These are phyloP conservation scores for Plagodis dolabraria DNA, from an alignment of 2,888 invertebrate species.

Conservation along the genomic window DNA sequence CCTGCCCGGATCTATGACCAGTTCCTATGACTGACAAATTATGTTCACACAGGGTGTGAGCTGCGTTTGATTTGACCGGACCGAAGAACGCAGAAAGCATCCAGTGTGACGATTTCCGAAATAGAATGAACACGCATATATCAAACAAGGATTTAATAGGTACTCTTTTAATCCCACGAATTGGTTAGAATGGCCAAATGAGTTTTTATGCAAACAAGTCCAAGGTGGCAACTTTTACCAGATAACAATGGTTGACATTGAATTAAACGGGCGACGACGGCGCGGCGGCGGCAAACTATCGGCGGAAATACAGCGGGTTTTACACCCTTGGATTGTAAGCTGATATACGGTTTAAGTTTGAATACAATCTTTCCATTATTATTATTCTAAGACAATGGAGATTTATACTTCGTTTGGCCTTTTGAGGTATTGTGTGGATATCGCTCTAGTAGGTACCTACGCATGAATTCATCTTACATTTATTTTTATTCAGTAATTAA, in stretches of 20 bases:
- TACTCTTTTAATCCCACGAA: slow-evolving; percentile 12
- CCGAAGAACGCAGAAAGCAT: too few relatives aligned
- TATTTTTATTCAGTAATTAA: too few relatives aligned
- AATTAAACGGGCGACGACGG: slow-evolving; percentile 40
- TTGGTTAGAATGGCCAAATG: slow-evolving; percentile 13
- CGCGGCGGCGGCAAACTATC: slow-evolving; percentile 42
- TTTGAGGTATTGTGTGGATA: background rate
- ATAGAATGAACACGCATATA: too few relatives aligned
- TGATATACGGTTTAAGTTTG: background rate
- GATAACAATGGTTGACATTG: slow-evolving; percentile 64
- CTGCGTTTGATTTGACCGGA: too few relatives aligned
- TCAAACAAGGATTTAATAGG: too few relatives aligned
- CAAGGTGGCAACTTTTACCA: slow-evolving; percentile 55
- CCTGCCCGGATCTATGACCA: too few relatives aligned
- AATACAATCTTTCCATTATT: background rate
- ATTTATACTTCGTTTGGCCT: background rate
- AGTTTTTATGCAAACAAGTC: slow-evolving; percentile 39
- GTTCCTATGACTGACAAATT: too few relatives aligned
- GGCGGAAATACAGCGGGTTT: slow-evolving; percentile 43
- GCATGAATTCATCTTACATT: too few relatives aligned
- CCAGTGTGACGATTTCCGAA: too few relatives aligned
- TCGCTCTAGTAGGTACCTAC: too few relatives aligned
- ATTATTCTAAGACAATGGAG: background rate
- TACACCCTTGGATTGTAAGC: slow-evolving; percentile 38
- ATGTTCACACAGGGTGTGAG: too few relatives aligned